These are phyloP conservation scores for Oscheius sp. DNA, from an alignment of 2,888 invertebrate genomes.

Conservation along the genomic window DNA sequence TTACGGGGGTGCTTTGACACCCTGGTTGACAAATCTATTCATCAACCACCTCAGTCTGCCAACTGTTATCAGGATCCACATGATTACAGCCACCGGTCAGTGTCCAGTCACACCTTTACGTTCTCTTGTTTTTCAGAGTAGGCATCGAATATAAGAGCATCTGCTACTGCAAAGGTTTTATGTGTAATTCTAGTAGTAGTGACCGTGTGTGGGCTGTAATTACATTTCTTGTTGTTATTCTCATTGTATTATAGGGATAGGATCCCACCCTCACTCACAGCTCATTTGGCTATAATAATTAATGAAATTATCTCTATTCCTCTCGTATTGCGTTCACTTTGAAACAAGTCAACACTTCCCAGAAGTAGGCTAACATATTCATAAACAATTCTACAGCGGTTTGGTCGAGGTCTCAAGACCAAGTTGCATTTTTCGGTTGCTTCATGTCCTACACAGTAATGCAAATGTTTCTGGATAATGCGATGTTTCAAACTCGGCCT, in stretches of 20 bases:
- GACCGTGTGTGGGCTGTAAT: constrained; percentile 9
- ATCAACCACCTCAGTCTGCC: constrained; percentile 36
- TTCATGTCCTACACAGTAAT: too few species aligned
- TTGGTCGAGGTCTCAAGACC: too few species aligned
- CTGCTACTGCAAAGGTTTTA: constrained; percentile 48
- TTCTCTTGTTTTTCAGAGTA: constrained; percentile 26
- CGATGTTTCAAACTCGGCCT: too few species aligned
- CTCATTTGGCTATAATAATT: constrained; percentile 15
- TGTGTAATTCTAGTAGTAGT: constrained; percentile 38
- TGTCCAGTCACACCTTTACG: neutral
- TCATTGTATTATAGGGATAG: neutral
- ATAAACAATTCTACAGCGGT: too few species aligned
- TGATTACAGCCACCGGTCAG: constrained; percentile 44
- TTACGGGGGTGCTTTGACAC: constrained; percentile 45
- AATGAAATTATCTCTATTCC: constrained; percentile 19
- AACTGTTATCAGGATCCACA: constrained; percentile 45
- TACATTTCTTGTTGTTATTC: constrained; percentile 28
- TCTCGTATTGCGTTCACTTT: neutral
- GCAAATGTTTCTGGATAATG: too few species aligned
- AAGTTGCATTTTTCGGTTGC: too few species aligned
- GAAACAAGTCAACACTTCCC: too few species aligned
- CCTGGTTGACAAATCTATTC: constrained; percentile 36
- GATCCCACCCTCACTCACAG: constrained; percentile 17
- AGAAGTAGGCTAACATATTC: too few species aligned
- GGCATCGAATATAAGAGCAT: constrained; percentile 41